Evolutionary conservation across 2,797 vertebrate species (phyloP).

Genomic region (Oreochromis grahami): DNA sequence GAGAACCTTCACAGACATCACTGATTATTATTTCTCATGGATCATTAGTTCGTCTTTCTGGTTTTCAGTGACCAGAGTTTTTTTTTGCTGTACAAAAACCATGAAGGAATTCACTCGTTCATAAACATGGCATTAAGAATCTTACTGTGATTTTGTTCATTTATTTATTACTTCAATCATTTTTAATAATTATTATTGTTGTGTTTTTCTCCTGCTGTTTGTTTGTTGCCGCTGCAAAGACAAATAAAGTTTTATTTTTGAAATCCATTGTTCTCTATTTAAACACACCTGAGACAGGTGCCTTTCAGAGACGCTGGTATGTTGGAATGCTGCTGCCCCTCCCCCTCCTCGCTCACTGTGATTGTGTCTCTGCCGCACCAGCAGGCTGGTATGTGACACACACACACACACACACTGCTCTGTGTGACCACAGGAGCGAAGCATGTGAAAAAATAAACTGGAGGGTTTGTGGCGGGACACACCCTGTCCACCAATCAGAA

Average conservation of each 20-base stretch:
- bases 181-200: background rate
- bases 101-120: background rate
- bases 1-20: too few relatives aligned
- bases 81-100: background rate
- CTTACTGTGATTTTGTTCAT: background rate
- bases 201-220: background rate
- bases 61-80: background rate
- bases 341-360: background rate
- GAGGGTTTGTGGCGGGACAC: conserved; percentile 5
- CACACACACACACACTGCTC: background rate
- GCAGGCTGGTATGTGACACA: conserved; percentile 11
- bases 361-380: background rate
- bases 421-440: background rate
- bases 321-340: conserved; percentile 16
- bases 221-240: background rate
- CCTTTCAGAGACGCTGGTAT: background rate
- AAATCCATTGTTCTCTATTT: background rate
- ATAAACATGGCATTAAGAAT: background rate
- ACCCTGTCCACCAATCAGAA: conserved; percentile 12
- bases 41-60: background rate
- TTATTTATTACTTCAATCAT: background rate
- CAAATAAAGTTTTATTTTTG: background rate
- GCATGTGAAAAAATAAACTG: background rate
- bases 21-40: background rate
- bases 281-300: conserved; percentile 2